Percentiles rank a stretch among this genome's conserved stretches.
These are phyloP conservation scores for Phaonia tiefii DNA, from an alignment of 2,888 invertebrate genomes.

Conservation along the genomic window DNA sequence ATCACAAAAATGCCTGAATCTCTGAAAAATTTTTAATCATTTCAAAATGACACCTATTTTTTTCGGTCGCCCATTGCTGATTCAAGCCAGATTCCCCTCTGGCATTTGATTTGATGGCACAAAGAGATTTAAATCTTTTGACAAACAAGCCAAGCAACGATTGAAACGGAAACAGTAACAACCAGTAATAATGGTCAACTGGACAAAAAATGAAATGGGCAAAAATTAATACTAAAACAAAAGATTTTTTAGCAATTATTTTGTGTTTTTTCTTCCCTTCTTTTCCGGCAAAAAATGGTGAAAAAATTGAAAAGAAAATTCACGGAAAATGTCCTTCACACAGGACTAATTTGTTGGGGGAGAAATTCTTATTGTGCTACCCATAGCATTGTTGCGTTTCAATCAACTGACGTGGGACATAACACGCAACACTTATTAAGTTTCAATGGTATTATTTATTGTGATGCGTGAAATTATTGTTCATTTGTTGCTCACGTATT, in stretches of 20 bases:
- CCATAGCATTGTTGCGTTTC: background rate
- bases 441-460: too few species aligned
- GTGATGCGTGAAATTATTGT: too few species aligned
- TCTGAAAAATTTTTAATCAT: too few species aligned
- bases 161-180: slow-evolving; percentile 54
- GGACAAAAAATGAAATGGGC: slow-evolving; percentile 32
- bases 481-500: too few species aligned
- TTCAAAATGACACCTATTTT: too few species aligned
- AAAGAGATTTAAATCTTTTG: slow-evolving; percentile 41
- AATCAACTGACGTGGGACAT: too few species aligned
- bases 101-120: slow-evolving; percentile 17
- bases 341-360: too few species aligned
- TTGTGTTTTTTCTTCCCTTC: background rate
- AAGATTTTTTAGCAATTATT: background rate
- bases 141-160: background rate
- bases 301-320: slow-evolving; percentile 8
- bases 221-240: background rate
- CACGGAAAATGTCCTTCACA: too few species aligned
- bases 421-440: too few species aligned
- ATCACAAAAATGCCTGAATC: too few species aligned
- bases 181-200: slow-evolving; percentile 42
- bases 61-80: too few species aligned
- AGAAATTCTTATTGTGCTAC: too few species aligned
- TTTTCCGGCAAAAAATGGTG: slow-evolving; percentile 5
- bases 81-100: slow-evolving; percentile 30